These are phyloP conservation scores for Phataginus tetradactyla DNA, from an alignment of 2,797 vertebrate genomes.

Conservation along the genomic window DNA sequence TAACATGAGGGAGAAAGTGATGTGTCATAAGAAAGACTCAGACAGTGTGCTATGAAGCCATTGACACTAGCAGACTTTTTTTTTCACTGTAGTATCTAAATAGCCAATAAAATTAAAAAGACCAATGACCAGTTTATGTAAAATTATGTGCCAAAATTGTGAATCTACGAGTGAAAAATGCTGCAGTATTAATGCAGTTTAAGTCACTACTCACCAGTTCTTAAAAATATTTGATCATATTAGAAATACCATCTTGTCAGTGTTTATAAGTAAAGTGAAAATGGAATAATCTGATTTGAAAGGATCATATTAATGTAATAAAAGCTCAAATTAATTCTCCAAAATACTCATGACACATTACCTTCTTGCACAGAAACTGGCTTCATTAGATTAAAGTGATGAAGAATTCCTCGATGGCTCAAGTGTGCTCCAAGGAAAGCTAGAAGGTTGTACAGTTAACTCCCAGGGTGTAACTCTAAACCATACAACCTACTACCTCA, in stretches of 20 bases:
- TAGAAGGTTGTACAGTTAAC: slow-evolving; percentile 99
- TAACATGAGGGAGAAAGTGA: slow-evolving; percentile 72
- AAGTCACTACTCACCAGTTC: not conserved
- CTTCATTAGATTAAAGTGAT: slow-evolving; percentile 84
- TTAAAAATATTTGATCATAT: slow-evolving; percentile 32
- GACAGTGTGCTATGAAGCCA: not conserved
- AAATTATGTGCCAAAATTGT: slow-evolving; percentile 37
- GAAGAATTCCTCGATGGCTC: slow-evolving; percentile 93
- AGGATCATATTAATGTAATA: slow-evolving; percentile 74
- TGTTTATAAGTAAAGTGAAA: slow-evolving; percentile 77
- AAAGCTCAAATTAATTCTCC: slow-evolving; percentile 74
- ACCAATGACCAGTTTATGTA: not conserved
- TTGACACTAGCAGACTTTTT: not conserved
- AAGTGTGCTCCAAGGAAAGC: slow-evolving; percentile 99
- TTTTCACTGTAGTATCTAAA: not conserved
- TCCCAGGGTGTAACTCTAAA: slow-evolving; percentile 99
- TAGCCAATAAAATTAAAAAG: slow-evolving; percentile 25
- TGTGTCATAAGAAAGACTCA: slow-evolving; percentile 74
- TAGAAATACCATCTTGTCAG: slow-evolving; percentile 60
- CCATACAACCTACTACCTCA: slow-evolving; percentile 99
- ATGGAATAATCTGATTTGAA: slow-evolving; percentile 75
- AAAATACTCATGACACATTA: slow-evolving; percentile 84
- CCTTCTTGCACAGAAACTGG: slow-evolving; percentile 85
- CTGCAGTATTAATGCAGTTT: not conserved
- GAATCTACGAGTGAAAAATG: not conserved